Percentiles rank a stretch among this genome's conserved stretches.
These are phyloP conservation scores for Gymnogyps californianus DNA, from an alignment of 2,113 vertebrate genomes.

Conservation along the genomic window DNA sequence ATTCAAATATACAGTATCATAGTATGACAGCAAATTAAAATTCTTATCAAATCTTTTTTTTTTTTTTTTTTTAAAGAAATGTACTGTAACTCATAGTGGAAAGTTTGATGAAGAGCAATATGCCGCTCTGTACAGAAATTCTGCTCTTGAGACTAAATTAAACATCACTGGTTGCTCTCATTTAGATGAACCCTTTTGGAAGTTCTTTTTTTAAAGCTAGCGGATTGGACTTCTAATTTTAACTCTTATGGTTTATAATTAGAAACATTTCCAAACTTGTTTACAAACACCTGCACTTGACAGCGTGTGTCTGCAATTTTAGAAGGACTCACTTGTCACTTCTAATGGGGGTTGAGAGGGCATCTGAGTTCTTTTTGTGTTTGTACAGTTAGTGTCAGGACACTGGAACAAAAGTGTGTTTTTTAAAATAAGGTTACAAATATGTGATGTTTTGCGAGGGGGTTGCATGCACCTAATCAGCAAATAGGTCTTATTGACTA, in stretches of 20 bases:
- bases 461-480: not conserved
- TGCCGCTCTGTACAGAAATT: not conserved
- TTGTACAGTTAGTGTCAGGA: not conserved
- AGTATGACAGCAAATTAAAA: not conserved
- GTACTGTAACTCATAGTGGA: not conserved
- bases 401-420: not conserved
- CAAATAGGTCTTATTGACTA: not conserved
- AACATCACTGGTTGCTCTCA: slow-evolving; percentile 18
- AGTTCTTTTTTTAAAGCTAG: slow-evolving; percentile 50
- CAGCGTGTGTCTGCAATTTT: slow-evolving; percentile 43
- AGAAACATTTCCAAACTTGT: slow-evolving; percentile 74
- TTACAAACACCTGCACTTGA: slow-evolving; percentile 72
- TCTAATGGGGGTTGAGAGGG: not conserved
- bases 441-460: not conserved
- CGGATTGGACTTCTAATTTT: slow-evolving; percentile 71
- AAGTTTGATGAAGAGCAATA: not conserved
- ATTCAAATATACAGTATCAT: not conserved
- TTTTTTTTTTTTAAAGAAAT: not conserved
- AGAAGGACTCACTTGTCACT: slow-evolving; percentile 57
- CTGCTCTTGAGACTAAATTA: not conserved
- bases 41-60: not conserved
- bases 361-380: slow-evolving; percentile 36
- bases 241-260: slow-evolving; percentile 66
- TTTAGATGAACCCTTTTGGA: slow-evolving; percentile 56
- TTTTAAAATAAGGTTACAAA: not conserved